These are phyloP conservation scores for Hylaea fasciaria DNA, from an alignment of 2,888 invertebrate species.

Conservation along the genomic window DNA sequence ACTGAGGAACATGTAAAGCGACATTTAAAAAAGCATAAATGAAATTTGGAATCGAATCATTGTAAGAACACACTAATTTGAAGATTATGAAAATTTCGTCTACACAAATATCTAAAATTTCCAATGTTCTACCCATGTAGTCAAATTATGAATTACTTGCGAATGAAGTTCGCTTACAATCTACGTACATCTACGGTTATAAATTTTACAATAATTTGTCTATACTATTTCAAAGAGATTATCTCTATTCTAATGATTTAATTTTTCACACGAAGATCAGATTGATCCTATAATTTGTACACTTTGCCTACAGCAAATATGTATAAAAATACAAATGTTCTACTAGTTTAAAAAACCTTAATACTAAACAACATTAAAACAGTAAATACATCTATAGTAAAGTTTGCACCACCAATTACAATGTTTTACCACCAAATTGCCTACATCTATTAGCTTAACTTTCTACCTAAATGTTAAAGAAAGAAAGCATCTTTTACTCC, in stretches of 20 bases:
- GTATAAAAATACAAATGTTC: constrained; percentile 52
- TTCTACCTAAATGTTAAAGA: constrained; percentile 56
- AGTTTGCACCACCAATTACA: constrained; percentile 84
- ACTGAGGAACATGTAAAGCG: constrained; percentile 73
- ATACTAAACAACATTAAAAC: constrained; percentile 70
- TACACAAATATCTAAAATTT: constrained; percentile 64
- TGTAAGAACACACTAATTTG: constrained; percentile 62
- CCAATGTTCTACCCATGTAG: constrained; percentile 63
- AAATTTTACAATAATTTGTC: constrained; percentile 54
- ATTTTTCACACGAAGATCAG: constrained; percentile 45
- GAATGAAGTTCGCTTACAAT: constrained; percentile 62
- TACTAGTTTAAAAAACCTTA: constrained; percentile 62
- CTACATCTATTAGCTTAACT: constrained; percentile 58
- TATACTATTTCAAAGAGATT: constrained; percentile 65
- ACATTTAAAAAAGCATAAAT: constrained; percentile 73
- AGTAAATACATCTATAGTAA: constrained; percentile 61
- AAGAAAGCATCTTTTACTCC: constrained; percentile 37
- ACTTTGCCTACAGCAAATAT: constrained; percentile 70
- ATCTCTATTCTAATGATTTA: constrained; percentile 55
- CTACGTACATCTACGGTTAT: constrained; percentile 71
- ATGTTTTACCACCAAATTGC: constrained; percentile 64
- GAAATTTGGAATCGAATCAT: constrained; percentile 59
- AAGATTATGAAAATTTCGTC: constrained; percentile 49
- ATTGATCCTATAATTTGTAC: constrained; percentile 40
- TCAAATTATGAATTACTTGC: constrained; percentile 64